Conservation (phyloP, 2,888 invertebrate species). For the Papilio gigon region DNA sequence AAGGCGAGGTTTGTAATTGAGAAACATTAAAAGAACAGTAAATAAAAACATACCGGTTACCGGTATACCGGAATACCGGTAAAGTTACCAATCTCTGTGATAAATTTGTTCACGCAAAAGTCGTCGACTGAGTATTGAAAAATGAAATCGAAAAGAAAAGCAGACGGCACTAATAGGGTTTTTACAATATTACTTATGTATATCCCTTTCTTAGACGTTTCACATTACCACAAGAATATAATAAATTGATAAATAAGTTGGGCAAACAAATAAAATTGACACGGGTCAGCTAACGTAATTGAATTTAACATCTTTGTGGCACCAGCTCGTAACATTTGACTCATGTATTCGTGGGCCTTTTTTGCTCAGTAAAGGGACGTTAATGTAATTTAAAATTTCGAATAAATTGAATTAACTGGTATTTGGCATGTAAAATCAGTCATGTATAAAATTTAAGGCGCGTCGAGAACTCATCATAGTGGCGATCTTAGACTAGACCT, state of each 20-base stretch:
- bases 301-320: conserved; percentile 10
- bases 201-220: neutral
- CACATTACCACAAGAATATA: neutral
- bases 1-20: no score
- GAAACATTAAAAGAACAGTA: no score
- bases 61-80: no score
- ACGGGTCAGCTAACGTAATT: conserved; percentile 14
- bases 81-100: no score
- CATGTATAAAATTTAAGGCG: no score
- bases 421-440: neutral
- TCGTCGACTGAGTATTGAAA: no score
- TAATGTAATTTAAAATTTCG: conserved; percentile 3
- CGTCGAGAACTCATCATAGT: no score
- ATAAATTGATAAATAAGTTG: neutral
- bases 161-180: neutral
- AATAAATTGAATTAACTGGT: neutral
- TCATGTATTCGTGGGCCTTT: neutral
- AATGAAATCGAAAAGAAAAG: no score
- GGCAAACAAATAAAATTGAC: conserved; percentile 1
- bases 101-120: no score
- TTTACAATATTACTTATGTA: no score
- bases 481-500: no score
- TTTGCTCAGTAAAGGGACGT: neutral
- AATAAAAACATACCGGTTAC: no score
- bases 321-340: neutral